Evolutionary conservation across 2,113 vertebrate species (phyloP), one percentile per base, ranked within the genome.

Genomic region (Phylloscopus trochilus): DNA sequence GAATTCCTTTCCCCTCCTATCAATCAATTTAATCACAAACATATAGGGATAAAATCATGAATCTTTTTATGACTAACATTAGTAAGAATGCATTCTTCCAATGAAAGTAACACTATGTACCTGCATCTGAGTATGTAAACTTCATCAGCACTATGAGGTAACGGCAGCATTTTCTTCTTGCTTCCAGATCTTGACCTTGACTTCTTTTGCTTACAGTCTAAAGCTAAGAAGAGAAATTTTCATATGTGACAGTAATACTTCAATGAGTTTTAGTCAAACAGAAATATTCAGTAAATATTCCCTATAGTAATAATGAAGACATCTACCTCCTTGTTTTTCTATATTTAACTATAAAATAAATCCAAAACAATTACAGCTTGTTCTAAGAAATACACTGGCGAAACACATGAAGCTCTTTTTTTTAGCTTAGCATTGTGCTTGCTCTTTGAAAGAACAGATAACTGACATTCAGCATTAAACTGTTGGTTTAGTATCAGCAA

Each of bases 41-140:
- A 53, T 56, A 83, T 52, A 93, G 0, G 15, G 20, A 89, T 33
- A 80, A 5, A 66, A 81, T 49, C 10, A 66, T 35, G 28, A 47
- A 63, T 74, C 24, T 63, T 69, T 21, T 75, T 49, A 82, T 6
- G 18, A 77, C 7, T 66, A 67, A 55, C 56, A 67, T 52, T 12
- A 83, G 21, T 10, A 62, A 64, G n/a, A 87, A 93, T 1, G 2
- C 13, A 23, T 66, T 83, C 13, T 70, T 81, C 51, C 88, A 88
- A 24, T 74, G 26, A 93, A 81, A 87, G 73, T 21, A 87, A 88
- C 23, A 58, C 49, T 24, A 37, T 31, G 60, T 98, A 99, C 99
- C 99, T 99, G 99, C 99, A 99, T 97, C 98, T 98, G 96, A 99
- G 98, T 96, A 98, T 98, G 98, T 99, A 99, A 97, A 98, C 98